Evolutionary conservation across 2,888 invertebrate genomes (phyloP), one percentile per base, ranked within the genome.

Genomic region (Drosophila paramelanica): DNA sequence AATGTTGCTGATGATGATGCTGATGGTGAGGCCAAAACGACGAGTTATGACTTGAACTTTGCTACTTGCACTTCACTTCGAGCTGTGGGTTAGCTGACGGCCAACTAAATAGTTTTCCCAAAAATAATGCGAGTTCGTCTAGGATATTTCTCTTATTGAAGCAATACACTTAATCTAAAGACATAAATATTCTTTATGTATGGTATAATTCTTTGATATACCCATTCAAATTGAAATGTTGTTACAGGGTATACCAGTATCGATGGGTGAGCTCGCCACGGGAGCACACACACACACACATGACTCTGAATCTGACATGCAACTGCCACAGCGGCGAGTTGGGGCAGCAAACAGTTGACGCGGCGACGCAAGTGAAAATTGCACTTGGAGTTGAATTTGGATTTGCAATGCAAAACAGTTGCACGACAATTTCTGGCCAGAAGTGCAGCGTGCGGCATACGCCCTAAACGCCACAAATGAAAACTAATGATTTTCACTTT

Each of bases 401-500:
- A 88, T 83, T 88, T 86, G 86, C 88, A 88, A 75, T 88, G 81
- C 84, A 88, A 86, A 88, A 75, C 79, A 83, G 77, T 79, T 85
- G 84, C 81, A 84, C 87, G 84, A 87, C 79, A 65, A 53, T 66
- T 58, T 58, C 13, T 17, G 53, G 11, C 31, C 61, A 45, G 51
- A 42, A 47, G 38, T 39, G 39, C 58, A 55, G 50, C 59, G 33
- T 50, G 60, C 50, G 66, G 77, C 78, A 85, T 85, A 81, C 86
- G 86, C 86, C 86, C 88, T 83, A 81, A 83, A 86, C 67, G 80
- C 84, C 84, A 73, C 84, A 85, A 85, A 85, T 88, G 85, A 81
- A 85, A 88, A 88, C 85, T 82, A 88, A 86, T 86, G 86, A 84
- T 86, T 86, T 83, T 81, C 86, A 81, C 86, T 86, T 81, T 67